Base-by-base conservation (phyloP, 1,140 invertebrate species). In the Lysiphlebus fabarum region DNA sequence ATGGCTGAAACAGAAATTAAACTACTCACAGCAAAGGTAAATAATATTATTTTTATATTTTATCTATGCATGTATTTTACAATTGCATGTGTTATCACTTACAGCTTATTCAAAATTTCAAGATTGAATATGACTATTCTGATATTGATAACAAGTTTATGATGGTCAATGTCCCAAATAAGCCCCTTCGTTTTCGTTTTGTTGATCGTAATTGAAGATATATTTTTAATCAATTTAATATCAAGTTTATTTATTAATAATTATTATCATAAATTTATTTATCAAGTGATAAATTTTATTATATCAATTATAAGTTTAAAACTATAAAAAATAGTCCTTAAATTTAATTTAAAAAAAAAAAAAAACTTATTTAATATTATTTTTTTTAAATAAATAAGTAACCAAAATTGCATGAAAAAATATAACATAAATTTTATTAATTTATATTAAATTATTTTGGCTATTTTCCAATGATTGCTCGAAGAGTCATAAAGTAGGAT, bases 121-220 rank as follows among this genome's bases (percentile, higher is more conserved):
- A 77, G 66, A 71, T 87, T 17, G 84, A 86, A 61, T 87, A 86
- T 65, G 83, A 86, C 64, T 87, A 87, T 67, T 83, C 82, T 12
- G 83, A 86, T 56, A 82, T 87, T 41, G 68, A 72, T n/a, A 82
- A 83, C 37, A 82, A 73, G 37, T 81, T 81, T 63, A 73, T 75
- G 58, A 82, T 86, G 65, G 76, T 86, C 40, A 80, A 83, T 41
- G 79, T 78, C 43, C 85, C 85, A 6, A 82, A 82, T 55, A 83
- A 78, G 67, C 75, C 82, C 8, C 72, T 87, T 34, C 84, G 84
- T 68, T 84, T 86, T 67, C 82, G 84, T 69, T 86, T 87, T 68
- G 72, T 85, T 56, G 82, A 86, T 65, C 72, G 79, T 69, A 74
- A 79, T 62, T 79, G 64, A 65, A 47, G 17, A 26, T n/a, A n/a